Evolutionary conservation across 2,888 invertebrate genomes (phyloP), one percentile per base, ranked within the genome.

Genomic region (Polia nebulosa): DNA sequence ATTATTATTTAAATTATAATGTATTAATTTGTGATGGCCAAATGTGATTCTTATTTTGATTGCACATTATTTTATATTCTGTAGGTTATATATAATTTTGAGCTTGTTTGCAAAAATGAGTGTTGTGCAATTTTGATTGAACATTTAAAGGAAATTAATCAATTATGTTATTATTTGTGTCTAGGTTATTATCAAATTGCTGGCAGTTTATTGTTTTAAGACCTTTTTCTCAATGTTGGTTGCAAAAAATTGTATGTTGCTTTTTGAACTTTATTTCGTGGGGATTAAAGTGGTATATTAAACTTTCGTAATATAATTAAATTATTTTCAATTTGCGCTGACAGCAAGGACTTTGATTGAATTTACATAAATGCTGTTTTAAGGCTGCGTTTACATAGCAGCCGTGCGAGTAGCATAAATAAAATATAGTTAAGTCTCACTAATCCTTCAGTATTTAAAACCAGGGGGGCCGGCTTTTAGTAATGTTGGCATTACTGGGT

Each of bases 151-250:
- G 9, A 72, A 49, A 58, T 57, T 44, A 59, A 60, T 60, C 59
- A 62, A 69, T 75, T 53, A 74, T 44, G 11, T 52, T 17, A 44
- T 44, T 67, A 80, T 58, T 80, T 60, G 41, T 66, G 56, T 75
- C 80, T 75, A 75, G 76, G 67, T 61, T 53, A 53, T 53, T 20
- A 51, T 17, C 39, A 74, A 73, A 79, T 75, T 75, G 52, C 32
- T 17, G 27, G 57, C 68, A 53, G 53, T 66, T 75, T 57, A 49
- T 49, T n/a, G n/a, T 49, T 62, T 47, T 51, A 45, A 25, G 34
- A 47, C 57, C 47, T 63, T 78, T 58, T 36, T 58, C n/a, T 49
- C 7, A 39, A 32, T 3, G 25, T 13, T 13, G 34, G 3, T 41
- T 59, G 13, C 29, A 34, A 55, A 36, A 34, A 56, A 17, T 2